Conservation (phyloP, 2,888 invertebrate species). For the Parochlus steinenii region DNA sequence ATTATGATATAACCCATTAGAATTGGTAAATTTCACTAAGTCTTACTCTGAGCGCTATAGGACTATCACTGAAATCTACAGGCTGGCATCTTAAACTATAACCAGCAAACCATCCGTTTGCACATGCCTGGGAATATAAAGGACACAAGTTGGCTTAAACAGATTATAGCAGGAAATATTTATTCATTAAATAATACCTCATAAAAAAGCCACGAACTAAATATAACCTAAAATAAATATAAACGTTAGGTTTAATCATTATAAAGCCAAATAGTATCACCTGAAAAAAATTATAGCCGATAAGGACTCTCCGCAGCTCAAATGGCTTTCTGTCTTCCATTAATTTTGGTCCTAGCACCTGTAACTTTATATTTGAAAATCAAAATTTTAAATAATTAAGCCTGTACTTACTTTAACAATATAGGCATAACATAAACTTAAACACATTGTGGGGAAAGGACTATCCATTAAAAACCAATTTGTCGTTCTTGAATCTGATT, state of each 20-base stretch:
- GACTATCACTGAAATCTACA: slow-evolving; percentile 55
- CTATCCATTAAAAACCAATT: slow-evolving; percentile 69
- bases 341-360: slow-evolving; percentile 57
- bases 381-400: slow-evolving; percentile 3
- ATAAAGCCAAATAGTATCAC: too few relatives aligned
- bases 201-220: slow-evolving; percentile 36
- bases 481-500: slow-evolving; percentile 66
- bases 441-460: slow-evolving; percentile 58
- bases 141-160: background rate
- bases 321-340: slow-evolving; percentile 80
- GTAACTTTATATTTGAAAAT: slow-evolving; percentile 13
- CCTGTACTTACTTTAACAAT: slow-evolving; percentile 42
- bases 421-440: slow-evolving; percentile 59
- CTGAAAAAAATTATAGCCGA: slow-evolving; percentile 75
- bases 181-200: too few relatives aligned
- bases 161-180: slow-evolving; percentile 15
- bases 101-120: slow-evolving; percentile 51
- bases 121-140: slow-evolving; percentile 30
- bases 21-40: too few relatives aligned
- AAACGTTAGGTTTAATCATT: slow-evolving; percentile 6
- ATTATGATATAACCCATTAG: background rate
- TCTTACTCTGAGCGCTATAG: slow-evolving; percentile 51
- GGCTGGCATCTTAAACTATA: slow-evolving; percentile 66
- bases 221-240: slow-evolving; percentile 21
- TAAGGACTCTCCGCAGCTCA: slow-evolving; percentile 52